Conservation (phyloP, 2,113 vertebrate genomes). For the Microcebus jonahi region DNA sequence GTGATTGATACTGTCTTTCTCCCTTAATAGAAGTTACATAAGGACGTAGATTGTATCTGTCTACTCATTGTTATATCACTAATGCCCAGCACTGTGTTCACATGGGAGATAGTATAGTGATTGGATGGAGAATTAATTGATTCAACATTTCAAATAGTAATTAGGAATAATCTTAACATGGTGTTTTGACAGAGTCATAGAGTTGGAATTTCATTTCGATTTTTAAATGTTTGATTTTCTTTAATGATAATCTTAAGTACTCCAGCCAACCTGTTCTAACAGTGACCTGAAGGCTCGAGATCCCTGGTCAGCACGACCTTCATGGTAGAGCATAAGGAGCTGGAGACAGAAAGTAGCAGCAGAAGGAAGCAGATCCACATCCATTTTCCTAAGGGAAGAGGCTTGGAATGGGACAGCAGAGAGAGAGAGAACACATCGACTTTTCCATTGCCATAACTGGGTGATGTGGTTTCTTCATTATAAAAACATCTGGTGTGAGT, state of each 20-base stretch:
- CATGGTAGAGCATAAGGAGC: background rate
- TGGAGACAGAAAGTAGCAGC: background rate
- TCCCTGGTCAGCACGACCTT: background rate
- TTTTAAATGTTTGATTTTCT: background rate
- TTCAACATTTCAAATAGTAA: background rate
- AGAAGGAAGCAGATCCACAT: background rate
- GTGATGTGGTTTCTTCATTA: background rate
- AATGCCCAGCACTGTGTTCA: background rate
- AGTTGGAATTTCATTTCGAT: background rate
- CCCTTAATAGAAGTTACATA: no score
- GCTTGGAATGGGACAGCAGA: background rate
- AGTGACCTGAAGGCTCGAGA: background rate
- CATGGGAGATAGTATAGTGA: background rate
- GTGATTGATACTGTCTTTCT: background rate
- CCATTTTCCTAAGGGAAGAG: background rate
- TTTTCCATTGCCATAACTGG: background rate
- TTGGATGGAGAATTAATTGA: background rate
- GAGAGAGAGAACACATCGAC: fast-evolving
- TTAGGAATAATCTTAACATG: background rate
- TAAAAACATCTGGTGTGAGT: background rate
- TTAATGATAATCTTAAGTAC: background rate
- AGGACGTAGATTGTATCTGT: background rate
- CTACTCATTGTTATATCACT: background rate
- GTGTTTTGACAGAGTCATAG: background rate
- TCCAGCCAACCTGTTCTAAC: background rate